Percentiles rank a stretch among this genome's conserved stretches.
Conservation (phyloP, 2,888 invertebrate genomes). For the Dryadula phaetusa region DNA sequence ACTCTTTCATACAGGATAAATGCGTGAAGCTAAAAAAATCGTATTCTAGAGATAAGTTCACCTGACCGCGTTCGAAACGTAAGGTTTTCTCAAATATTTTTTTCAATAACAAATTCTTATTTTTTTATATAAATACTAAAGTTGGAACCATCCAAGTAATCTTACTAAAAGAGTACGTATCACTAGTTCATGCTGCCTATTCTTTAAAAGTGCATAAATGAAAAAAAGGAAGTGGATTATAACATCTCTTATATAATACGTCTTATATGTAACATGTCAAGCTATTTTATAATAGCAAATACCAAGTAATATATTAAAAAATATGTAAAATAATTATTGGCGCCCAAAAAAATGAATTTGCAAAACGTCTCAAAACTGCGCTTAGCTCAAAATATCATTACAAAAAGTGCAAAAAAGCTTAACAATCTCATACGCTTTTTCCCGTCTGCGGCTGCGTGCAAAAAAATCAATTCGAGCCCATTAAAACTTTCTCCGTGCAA, state of each 20-base stretch:
- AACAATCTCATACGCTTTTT: slow-evolving; percentile 36
- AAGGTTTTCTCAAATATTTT: too few relatives aligned
- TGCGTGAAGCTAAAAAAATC: too few relatives aligned
- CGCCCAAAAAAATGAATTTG: not conserved
- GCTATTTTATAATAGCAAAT: not conserved
- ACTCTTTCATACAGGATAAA: too few relatives aligned
- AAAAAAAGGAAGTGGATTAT: not conserved
- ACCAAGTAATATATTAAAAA: not conserved
- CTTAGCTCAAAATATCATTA: slow-evolving; percentile 25
- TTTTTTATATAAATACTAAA: too few relatives aligned
- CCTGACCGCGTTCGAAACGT: too few relatives aligned
- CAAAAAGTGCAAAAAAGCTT: slow-evolving; percentile 31
- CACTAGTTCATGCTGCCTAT: too few relatives aligned
- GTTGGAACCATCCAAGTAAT: too few relatives aligned
- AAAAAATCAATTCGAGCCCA: slow-evolving; percentile 42
- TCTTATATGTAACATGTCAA: not conserved
- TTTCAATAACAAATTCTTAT: too few relatives aligned
- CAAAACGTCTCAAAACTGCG: slow-evolving; percentile 23
- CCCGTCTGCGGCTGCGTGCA: slow-evolving; percentile 38
- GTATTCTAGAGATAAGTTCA: too few relatives aligned
- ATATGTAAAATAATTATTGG: not conserved
- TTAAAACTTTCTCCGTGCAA: slow-evolving; percentile 44
- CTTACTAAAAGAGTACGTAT: too few relatives aligned
- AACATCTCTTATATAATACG: too few relatives aligned
- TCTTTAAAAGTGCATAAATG: too few relatives aligned